phyloP scores from a whole-genome alignment of 1,140 invertebrate genomes.

The Halictus rubicundus region DNA sequence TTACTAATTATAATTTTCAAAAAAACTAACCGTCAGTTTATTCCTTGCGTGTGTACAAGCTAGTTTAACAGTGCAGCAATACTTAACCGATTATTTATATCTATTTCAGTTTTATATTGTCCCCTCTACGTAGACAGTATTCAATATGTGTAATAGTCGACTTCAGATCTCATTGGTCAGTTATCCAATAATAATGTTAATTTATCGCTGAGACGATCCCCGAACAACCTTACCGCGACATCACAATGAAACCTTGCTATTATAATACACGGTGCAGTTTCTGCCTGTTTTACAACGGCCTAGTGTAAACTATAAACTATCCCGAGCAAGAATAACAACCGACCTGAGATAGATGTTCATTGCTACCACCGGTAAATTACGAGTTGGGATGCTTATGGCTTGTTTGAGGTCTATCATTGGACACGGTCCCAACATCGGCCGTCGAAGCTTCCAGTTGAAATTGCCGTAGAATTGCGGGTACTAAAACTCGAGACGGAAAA shows the following conservation, averaged over 20 bases:
- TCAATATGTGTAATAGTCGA: too few species aligned
- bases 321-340: not conserved
- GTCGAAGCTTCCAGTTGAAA: not conserved
- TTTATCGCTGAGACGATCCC: too few species aligned
- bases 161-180: too few species aligned
- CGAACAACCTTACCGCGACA: not conserved
- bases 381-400: not conserved
- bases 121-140: too few species aligned
- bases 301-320: not conserved
- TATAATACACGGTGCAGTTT: not conserved
- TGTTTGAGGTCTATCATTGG: not conserved
- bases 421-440: not conserved
- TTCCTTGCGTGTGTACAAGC: too few species aligned
- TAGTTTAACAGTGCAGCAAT: too few species aligned
- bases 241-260: constrained; percentile 2
- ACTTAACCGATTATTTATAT: too few species aligned
- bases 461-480: constrained; percentile 8
- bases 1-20: too few species aligned
- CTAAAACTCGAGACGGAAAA: constrained; percentile 3
- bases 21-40: too few species aligned
- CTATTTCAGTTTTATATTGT: too few species aligned
- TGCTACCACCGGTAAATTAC: constrained; percentile 18
- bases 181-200: not conserved
- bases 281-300: not conserved
- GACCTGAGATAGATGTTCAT: constrained; percentile 21